phyloP scores from a whole-genome alignment of 2,113 vertebrate species.

The Pampusana beccarii region DNA sequence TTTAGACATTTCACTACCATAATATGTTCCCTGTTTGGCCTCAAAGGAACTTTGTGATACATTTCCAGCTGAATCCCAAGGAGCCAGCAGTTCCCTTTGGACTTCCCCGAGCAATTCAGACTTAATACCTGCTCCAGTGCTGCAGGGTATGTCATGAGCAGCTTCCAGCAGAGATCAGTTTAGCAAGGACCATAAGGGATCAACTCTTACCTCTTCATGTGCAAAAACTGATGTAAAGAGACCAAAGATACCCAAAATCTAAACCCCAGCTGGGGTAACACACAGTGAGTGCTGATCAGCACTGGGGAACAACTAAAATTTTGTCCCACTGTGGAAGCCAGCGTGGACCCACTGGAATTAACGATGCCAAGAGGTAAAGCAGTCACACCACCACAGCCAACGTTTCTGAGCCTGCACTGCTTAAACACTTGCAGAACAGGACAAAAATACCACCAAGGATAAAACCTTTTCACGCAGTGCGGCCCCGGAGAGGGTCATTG shows the following conservation, averaged over 20 bases:
- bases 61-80: background rate
- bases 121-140: background rate
- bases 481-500: background rate
- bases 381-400: background rate
- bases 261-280: background rate
- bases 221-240: background rate
- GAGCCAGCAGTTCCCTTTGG: background rate
- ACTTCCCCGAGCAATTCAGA: background rate
- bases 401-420: background rate
- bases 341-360: background rate
- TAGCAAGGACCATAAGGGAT: background rate
- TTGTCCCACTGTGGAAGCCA: too few species aligned
- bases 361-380: background rate
- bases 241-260: background rate
- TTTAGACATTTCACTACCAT: background rate
- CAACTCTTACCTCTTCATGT: background rate
- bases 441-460: background rate
- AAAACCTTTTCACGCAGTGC: background rate
- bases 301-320: background rate
- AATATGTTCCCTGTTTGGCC: background rate
- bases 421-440: background rate
- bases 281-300: background rate
- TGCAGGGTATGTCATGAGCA: background rate
- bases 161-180: background rate
- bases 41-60: conserved; percentile 5